phyloP scores from a whole-genome alignment of 2,888 invertebrate species.

The Meiosimyza decipiens region DNA sequence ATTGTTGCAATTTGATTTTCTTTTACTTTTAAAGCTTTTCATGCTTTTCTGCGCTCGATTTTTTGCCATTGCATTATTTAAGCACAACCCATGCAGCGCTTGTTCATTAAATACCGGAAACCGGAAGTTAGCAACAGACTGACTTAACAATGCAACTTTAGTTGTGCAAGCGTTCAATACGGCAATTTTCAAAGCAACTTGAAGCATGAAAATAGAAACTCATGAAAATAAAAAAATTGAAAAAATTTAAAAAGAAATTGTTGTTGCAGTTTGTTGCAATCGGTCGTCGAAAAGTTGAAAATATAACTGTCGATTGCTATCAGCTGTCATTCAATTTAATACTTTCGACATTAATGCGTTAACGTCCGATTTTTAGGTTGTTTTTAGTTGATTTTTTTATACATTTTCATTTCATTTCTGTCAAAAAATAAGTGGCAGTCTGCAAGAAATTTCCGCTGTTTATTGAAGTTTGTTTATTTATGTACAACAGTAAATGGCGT shows the following conservation, averaged over 20 bases:
- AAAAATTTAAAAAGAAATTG: too few species aligned
- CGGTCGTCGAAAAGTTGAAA: neutral
- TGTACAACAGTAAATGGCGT: conserved; percentile 1
- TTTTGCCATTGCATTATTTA: conserved; percentile 20
- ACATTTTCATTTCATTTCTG: neutral
- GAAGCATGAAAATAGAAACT: neutral
- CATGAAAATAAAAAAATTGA: too few species aligned
- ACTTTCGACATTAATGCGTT: conserved; percentile 33
- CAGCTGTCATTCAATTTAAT: conserved; percentile 31
- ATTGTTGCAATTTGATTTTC: too few species aligned
- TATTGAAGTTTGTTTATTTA: conserved; percentile 10
- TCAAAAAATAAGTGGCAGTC: neutral
- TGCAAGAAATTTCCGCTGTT: conserved; percentile 9
- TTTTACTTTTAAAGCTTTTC: too few species aligned
- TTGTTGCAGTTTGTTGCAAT: too few species aligned
- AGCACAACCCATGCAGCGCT: conserved; percentile 23
- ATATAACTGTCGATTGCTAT: conserved; percentile 30
- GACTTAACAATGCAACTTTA: conserved; percentile 18
- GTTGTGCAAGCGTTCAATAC: neutral
- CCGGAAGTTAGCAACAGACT: conserved; percentile 30
- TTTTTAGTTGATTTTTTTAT: neutral
- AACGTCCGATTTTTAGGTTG: conserved; percentile 20
- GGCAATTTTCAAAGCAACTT: conserved; percentile 13
- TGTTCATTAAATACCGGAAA: conserved; percentile 34
- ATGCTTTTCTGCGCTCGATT: neutral